Evolutionary conservation across 2,888 invertebrate genomes (phyloP), one percentile per base, ranked within the genome.

Genomic region (Leucoma salicis): DNA sequence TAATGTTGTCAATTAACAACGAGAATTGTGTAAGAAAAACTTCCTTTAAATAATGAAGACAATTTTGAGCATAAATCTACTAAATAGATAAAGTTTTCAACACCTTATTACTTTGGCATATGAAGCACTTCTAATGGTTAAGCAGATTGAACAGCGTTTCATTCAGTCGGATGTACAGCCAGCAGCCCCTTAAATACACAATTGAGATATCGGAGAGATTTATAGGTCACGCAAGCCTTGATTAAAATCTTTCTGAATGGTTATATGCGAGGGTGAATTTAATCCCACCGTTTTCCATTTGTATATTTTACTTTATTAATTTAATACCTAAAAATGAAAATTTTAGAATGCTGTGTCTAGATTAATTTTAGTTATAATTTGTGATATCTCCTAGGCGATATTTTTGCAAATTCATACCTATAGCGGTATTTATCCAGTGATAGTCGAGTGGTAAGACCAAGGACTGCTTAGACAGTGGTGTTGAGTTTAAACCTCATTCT

Each of bases 191-290:
- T 64, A 63, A 60, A 60, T 57, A 61, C 52, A 74, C 70, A 73
- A 73, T 71, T 59, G 66, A 72, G 70, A 69, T 74, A 73, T 77
- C 63, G 63, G 49, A 35, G 47, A 72, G 70, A 77, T 78, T 78
- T 78, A 70, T 77, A 75, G 74, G 74, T 74, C 76, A 74, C 71
- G 74, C 68, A 64, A 65, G 63, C 64, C 60, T 76, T 78, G 74
- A 77, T 78, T 76, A 77, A 74, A 77, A 75, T 68, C 66, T 55
- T 46, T 58, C 62, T 66, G 65, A 70, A 75, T 63, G 58, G 60
- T 60, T 54, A 55, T 54, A 53, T 57, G 60, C 51, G 65, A 48
- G 63, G 57, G 57, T 42, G 57, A 57, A 56, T 65, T 66, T 67
- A 68, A 68, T 67, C 63, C 51, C 57, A 52, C 47, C 48, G 58